Evolutionary conservation across 2,113 vertebrate genomes (phyloP), one percentile per base, ranked within the genome.

Genomic region (Nansenia antarctica): DNA sequence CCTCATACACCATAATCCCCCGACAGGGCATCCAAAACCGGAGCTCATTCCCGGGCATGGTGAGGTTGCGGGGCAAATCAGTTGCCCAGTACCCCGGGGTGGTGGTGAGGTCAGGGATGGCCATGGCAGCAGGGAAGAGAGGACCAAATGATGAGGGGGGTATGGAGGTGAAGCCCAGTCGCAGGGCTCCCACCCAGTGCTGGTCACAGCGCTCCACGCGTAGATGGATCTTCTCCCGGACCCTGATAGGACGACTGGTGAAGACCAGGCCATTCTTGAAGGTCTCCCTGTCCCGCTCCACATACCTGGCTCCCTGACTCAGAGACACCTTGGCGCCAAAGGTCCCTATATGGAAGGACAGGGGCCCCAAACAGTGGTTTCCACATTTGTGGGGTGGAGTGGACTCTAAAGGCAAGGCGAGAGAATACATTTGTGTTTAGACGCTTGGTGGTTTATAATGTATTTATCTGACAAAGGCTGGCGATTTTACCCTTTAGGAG

Each of bases 151-250:
- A 29, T 15, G 53, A 78, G 9, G 88, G 90, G 37, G 89, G 52
- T 49, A 75, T 42, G 69, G 79, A 72, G 2, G 89, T 92, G 80
- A 91, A 92, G 62, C 91, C 91, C 74, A 92, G 65, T 3, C 91
- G 77, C 30, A 92, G 76, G 18, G 84, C 85, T 0, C 91, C 90
- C 0, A 31, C 0, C 91, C 90, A 92, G 9, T 54, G 24, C 0
- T 0, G 2, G 32, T 91, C 85, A 0, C 65, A 57, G 0, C 31
- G 2, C 63, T 87, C 63, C 15, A 91, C 73, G 1, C 82, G 82
- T 71, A 92, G n/a, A 0, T 31, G 75, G 65, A 92, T 81, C 9
- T 24, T 76, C 77, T 92, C 90, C 0, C 72, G 34, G 0, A 59
- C 77, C 9, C 0, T 15, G 27, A 92, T 49, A 0, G 91, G 88